Percentiles rank a stretch among this genome's conserved stretches.
phyloP scores from a whole-genome alignment of 1,140 invertebrate species.

The Pygmarrhopalites habei region DNA sequence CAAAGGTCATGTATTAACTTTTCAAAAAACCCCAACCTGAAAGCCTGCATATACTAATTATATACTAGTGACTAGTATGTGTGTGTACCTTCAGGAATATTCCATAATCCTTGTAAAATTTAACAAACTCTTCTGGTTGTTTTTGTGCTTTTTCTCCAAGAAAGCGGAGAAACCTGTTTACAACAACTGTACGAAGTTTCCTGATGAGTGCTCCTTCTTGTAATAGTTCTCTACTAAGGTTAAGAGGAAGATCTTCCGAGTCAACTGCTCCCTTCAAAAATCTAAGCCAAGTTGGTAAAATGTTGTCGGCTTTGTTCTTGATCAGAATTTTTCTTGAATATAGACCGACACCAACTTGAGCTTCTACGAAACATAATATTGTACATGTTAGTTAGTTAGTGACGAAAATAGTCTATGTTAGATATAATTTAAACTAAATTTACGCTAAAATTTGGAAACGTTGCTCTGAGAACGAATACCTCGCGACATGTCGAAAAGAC shows the following conservation, averaged over 20 bases:
- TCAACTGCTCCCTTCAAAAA: slow-evolving; percentile 95
- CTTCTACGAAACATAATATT: too few relatives aligned
- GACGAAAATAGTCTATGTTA: too few relatives aligned
- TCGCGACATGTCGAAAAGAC: slow-evolving; percentile 80
- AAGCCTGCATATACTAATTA: too few relatives aligned
- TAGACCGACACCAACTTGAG: slow-evolving; percentile 66
- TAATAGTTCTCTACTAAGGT: slow-evolving; percentile 88
- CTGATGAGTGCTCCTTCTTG: slow-evolving; percentile 90
- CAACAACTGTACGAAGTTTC: slow-evolving; percentile 76
- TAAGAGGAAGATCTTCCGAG: slow-evolving; percentile 95
- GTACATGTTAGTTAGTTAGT: too few relatives aligned
- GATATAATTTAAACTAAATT: too few relatives aligned
- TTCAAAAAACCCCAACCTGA: too few relatives aligned
- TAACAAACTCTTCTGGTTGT: slow-evolving; percentile 68
- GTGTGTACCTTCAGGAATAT: too few relatives aligned
- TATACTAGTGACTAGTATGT: too few relatives aligned
- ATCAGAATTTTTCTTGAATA: slow-evolving; percentile 86
- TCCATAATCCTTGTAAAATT: slow-evolving; percentile 87
- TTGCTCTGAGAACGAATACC: too few relatives aligned
- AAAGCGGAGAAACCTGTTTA: slow-evolving; percentile 75
- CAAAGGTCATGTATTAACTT: too few relatives aligned
- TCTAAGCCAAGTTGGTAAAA: slow-evolving; percentile 87
- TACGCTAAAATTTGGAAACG: too few relatives aligned
- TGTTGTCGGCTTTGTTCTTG: slow-evolving; percentile 79
- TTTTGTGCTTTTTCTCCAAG: slow-evolving; percentile 78